These are phyloP conservation scores for Buphagus erythrorhynchus DNA, from an alignment of 2,797 vertebrate species.

Conservation along the genomic window DNA sequence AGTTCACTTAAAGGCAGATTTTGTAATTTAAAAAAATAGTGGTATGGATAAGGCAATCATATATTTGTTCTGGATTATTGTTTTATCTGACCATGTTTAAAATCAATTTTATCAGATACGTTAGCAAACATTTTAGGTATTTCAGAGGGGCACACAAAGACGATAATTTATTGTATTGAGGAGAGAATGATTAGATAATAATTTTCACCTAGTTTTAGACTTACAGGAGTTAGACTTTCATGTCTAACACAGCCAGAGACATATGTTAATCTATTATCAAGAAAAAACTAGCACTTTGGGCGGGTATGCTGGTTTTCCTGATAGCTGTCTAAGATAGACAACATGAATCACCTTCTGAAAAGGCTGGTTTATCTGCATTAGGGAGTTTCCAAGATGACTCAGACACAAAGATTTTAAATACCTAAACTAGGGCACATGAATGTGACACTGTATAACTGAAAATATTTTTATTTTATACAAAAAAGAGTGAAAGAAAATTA, in stretches of 20 bases:
- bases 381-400: background rate
- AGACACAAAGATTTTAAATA: background rate
- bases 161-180: background rate
- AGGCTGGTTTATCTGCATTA: background rate
- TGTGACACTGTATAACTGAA: background rate
- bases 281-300: background rate
- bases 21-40: background rate
- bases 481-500: background rate
- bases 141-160: background rate
- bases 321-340: background rate
- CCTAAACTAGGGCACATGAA: background rate
- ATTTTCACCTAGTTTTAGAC: background rate
- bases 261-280: background rate
- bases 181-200: background rate
- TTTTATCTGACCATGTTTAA: background rate
- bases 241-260: background rate
- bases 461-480: background rate
- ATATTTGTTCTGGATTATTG: background rate
- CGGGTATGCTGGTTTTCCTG: background rate
- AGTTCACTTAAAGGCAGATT: background rate
- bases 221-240: background rate
- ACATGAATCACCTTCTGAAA: background rate
- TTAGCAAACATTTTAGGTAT: background rate
- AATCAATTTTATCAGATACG: background rate
- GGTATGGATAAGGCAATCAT: background rate